Conservation (phyloP, 2,888 invertebrate genomes). For the Tiliacea aurago region DNA sequence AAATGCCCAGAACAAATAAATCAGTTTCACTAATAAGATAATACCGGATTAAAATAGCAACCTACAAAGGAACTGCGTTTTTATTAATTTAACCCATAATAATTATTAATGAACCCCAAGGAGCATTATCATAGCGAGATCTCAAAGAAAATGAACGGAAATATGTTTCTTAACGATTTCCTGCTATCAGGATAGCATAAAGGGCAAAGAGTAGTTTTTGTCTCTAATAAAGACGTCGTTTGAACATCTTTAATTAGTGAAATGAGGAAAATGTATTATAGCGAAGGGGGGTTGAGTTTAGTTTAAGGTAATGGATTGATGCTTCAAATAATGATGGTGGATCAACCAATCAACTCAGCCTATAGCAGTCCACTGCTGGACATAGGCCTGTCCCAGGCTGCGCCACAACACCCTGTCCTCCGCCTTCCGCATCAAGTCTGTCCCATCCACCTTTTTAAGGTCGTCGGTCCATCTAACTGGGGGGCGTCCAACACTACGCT, state of each 20-base stretch:
- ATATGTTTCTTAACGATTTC: constrained; percentile 64
- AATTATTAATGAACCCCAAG: constrained; percentile 48
- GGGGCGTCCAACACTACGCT: too few relatives aligned
- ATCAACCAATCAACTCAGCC: too few relatives aligned
- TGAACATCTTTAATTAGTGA: constrained; percentile 53
- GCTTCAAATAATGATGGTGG: neutral
- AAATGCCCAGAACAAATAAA: constrained; percentile 1
- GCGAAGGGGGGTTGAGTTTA: constrained; percentile 2
- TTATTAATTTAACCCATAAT: constrained; percentile 42
- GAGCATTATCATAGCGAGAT: constrained; percentile 30
- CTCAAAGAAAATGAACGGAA: constrained; percentile 65
- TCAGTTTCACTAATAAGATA: neutral
- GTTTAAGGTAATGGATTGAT: neutral
- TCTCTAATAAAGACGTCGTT: constrained; percentile 47
- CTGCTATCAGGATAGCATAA: constrained; percentile 55
- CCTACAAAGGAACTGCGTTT: constrained; percentile 19
- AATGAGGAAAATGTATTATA: constrained; percentile 38
- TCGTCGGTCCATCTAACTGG: too few relatives aligned
- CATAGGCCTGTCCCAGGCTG: too few relatives aligned
- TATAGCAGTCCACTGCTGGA: too few relatives aligned
- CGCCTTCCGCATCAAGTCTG: too few relatives aligned
- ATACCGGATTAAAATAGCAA: constrained; percentile 24
- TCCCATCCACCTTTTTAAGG: too few relatives aligned
- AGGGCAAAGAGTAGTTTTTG: constrained; percentile 43
- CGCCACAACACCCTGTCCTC: too few relatives aligned